Percentiles rank a stretch among this genome's conserved stretches.
Conservation (phyloP, 2,888 invertebrate genomes). For the Cephus rjabovi region DNA sequence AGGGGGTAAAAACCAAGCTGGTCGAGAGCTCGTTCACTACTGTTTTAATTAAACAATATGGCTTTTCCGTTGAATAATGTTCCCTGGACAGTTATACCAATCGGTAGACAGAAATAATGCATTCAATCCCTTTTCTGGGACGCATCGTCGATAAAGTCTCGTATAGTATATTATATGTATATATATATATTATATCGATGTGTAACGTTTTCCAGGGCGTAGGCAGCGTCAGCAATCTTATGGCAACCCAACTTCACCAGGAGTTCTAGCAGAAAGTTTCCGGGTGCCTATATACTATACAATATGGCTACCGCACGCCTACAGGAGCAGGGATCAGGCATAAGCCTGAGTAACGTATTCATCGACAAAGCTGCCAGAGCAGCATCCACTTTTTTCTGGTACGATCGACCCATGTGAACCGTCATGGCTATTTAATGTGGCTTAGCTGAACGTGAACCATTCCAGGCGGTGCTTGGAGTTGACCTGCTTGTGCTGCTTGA, state of each 20-base stretch:
- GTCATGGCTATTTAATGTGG: slow-evolving; percentile 23
- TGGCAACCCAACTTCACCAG: not conserved
- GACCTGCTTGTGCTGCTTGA: slow-evolving; percentile 20
- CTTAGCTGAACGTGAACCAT: slow-evolving; percentile 23
- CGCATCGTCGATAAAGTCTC: not conserved
- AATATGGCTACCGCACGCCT: not conserved
- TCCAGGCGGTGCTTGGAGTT: slow-evolving; percentile 25
- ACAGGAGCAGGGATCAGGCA: not conserved
- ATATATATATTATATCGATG: not conserved
- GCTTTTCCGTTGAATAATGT: not conserved
- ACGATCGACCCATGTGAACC: not conserved
- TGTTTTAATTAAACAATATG: not conserved
- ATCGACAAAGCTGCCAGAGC: not conserved
- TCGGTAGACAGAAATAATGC: not conserved
- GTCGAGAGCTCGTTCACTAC: not conserved
- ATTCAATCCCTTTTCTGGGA: not conserved
- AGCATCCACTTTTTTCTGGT: not conserved
- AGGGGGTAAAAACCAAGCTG: not conserved
- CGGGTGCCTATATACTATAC: not conserved
- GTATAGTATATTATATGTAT: not conserved
- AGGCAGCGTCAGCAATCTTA: not conserved
- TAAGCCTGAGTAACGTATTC: not conserved
- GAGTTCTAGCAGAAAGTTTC: not conserved
- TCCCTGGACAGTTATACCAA: not conserved
- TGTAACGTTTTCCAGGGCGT: not conserved